Evolutionary conservation across 2,888 invertebrate species (phyloP).

Genomic region (Drosophila infuscata): DNA sequence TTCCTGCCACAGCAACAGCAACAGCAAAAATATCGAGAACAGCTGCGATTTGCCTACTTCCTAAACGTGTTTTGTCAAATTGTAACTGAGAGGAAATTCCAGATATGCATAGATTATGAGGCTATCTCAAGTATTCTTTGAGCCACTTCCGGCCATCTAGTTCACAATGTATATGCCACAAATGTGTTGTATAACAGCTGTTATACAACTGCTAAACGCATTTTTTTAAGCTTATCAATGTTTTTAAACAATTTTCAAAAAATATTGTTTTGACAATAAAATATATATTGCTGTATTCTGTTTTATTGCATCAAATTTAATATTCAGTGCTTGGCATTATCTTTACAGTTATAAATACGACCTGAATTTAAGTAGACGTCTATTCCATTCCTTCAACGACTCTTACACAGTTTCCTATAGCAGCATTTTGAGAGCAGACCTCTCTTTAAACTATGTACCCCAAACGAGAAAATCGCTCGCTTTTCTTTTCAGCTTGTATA

Average conservation of each 20-base stretch:
- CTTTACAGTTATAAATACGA: slow-evolving; percentile 1
- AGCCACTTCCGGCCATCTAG: slow-evolving; percentile 18
- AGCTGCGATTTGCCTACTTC: slow-evolving; percentile 46
- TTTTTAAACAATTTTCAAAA: neutral
- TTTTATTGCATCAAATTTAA: neutral
- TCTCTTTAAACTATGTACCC: slow-evolving; percentile 1
- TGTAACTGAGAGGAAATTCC: slow-evolving; percentile 36
- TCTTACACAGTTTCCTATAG: neutral
- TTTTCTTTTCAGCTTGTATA: slow-evolving; percentile 13
- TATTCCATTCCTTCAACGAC: neutral
- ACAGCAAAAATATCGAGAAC: slow-evolving; percentile 4
- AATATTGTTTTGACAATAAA: neutral
- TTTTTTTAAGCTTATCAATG: neutral
- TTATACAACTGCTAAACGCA: slow-evolving; percentile 4
- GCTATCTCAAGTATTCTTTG: neutral
- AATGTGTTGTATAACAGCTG: neutral
- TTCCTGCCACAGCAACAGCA: slow-evolving; percentile 51
- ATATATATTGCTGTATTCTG: too few species aligned
- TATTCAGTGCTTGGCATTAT: neutral
- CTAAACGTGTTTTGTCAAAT: slow-evolving; percentile 61
- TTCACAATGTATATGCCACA: neutral
- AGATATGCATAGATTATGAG: neutral
- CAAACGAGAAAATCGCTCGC: neutral
- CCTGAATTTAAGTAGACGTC: neutral
- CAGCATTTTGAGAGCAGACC: neutral